A percentile compares a stretch with the other conserved stretches of the same genome.
Evolutionary conservation across 2,888 invertebrate species (phyloP).

Genomic region (Conomelus anceps): DNA sequence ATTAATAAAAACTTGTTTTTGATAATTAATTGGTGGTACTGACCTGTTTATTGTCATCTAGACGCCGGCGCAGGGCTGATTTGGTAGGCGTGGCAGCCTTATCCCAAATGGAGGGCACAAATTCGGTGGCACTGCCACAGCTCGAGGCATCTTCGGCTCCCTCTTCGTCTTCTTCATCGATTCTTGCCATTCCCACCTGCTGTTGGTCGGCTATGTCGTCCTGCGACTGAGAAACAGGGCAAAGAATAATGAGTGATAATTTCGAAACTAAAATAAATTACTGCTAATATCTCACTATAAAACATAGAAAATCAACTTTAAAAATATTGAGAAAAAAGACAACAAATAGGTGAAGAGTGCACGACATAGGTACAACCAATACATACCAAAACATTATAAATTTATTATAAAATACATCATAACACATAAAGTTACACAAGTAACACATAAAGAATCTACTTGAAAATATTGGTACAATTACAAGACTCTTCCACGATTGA

Average conservation of each 20-base stretch:
- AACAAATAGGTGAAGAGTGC: too few relatives aligned
- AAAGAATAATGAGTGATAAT: neutral
- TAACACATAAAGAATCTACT: too few relatives aligned
- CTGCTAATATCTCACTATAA: neutral
- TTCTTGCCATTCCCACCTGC: constrained; percentile 44
- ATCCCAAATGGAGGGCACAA: constrained; percentile 77
- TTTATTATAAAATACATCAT: too few relatives aligned
- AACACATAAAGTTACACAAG: too few relatives aligned
- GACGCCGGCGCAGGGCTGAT: constrained; percentile 55
- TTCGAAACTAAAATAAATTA: neutral
- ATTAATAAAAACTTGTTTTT: too few relatives aligned
- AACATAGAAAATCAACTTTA: neutral
- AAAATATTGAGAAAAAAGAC: neutral
- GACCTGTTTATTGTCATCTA: constrained; percentile 49
- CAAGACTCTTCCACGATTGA: too few relatives aligned
- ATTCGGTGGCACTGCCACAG: constrained; percentile 45
- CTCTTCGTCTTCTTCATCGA: constrained; percentile 51
- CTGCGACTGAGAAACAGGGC: constrained; percentile 9
- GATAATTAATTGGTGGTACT: too few relatives aligned
- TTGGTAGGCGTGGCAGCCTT: constrained; percentile 67
- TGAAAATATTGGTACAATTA: too few relatives aligned
- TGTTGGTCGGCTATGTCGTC: constrained; percentile 30
- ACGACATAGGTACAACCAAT: too few relatives aligned
- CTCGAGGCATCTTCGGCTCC: constrained; percentile 35
- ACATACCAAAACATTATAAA: too few relatives aligned